Conservation (phyloP, 2,888 invertebrate species). For the Monochamus alternatus region DNA sequence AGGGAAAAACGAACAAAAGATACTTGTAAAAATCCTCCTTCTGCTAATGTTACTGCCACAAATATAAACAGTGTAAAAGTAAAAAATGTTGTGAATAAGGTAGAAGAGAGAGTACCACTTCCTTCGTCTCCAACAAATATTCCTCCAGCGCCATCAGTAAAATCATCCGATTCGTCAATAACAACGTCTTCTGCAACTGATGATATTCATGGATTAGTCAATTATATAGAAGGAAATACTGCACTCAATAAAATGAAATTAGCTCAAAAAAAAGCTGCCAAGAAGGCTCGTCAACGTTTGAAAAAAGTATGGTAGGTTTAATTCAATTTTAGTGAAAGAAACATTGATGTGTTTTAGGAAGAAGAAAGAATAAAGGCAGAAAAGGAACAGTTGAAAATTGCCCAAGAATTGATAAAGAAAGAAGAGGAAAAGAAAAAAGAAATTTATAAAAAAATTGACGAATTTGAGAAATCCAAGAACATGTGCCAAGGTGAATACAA, state of each 20-base stretch:
- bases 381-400: constrained; percentile 56
- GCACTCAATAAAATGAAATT: constrained; percentile 64
- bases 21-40: constrained; percentile 43
- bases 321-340: neutral
- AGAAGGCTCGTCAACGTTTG: constrained; percentile 86
- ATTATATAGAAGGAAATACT: constrained; percentile 68
- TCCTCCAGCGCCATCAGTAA: constrained; percentile 54
- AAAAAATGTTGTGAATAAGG: constrained; percentile 51
- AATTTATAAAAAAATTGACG: constrained; percentile 61
- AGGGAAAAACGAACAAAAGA: constrained; percentile 57
- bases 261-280: constrained; percentile 82
- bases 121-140: constrained; percentile 57
- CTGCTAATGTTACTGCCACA: constrained; percentile 21
- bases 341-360: constrained; percentile 57
- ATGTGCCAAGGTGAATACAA: constrained; percentile 37
- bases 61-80: constrained; percentile 41
- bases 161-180: constrained; percentile 49
- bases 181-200: constrained; percentile 46
- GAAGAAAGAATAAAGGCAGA: constrained; percentile 62
- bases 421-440: constrained; percentile 65
- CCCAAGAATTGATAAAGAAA: constrained; percentile 55
- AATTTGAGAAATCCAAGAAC: constrained; percentile 51
- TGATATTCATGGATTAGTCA: constrained; percentile 67
- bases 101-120: constrained; percentile 53
- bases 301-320: constrained; percentile 75